A percentile compares a stretch with the other conserved stretches of the same genome.
Evolutionary conservation across 2,888 invertebrate genomes (phyloP).

Genomic region (Cyclophora albipunctata): DNA sequence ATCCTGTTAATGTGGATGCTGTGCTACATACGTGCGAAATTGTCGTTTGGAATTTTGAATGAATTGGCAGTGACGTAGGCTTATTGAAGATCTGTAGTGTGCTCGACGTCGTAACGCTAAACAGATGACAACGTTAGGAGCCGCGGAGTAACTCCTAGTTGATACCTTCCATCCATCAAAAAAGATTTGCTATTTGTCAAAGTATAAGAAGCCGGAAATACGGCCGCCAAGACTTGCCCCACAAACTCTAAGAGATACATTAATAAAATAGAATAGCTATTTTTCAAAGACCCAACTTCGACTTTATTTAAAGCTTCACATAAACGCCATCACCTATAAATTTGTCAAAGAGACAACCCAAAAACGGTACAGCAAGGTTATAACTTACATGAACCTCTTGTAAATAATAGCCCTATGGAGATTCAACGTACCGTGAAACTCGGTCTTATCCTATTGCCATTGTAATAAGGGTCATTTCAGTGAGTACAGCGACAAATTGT

Average conservation of each 20-base stretch:
- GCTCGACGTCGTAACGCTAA: too few species aligned
- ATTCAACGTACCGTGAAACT: slow-evolving; percentile 9
- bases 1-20: too few species aligned
- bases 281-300: slow-evolving; percentile 20
- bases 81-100: too few species aligned
- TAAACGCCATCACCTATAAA: slow-evolving; percentile 41
- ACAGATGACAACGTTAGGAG: too few species aligned
- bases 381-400: slow-evolving; percentile 40
- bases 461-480: slow-evolving; percentile 23
- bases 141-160: too few species aligned
- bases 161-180: too few species aligned
- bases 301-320: slow-evolving; percentile 39
- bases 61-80: too few species aligned
- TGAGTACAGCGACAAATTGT: slow-evolving; percentile 25
- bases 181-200: too few species aligned
- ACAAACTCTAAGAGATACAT: slow-evolving; percentile 1
- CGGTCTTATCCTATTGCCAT: slow-evolving; percentile 19
- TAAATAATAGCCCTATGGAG: slow-evolving; percentile 34
- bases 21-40: too few species aligned
- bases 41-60: too few species aligned
- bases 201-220: too few species aligned
- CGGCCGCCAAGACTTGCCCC: too few species aligned
- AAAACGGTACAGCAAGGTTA: slow-evolving; percentile 35
- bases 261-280: slow-evolving; percentile 28
- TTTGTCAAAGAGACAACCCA: slow-evolving; percentile 43